Evolutionary conservation across 2,797 vertebrate genomes (phyloP).

Genomic region (Microctenopoma lineatum): DNA sequence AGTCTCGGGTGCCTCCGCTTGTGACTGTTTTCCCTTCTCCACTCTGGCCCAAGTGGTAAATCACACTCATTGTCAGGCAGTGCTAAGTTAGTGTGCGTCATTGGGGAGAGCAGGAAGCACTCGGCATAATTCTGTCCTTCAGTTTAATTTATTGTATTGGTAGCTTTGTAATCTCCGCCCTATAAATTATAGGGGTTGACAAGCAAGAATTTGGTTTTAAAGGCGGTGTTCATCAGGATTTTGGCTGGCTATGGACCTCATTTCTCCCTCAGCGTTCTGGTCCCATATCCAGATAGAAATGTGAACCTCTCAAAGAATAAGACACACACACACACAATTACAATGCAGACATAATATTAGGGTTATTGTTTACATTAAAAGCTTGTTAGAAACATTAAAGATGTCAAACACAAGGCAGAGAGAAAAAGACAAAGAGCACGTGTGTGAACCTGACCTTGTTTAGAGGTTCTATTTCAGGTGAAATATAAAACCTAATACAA

Average conservation of each 20-base stretch:
- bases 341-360: constrained; percentile 55
- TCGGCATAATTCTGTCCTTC: constrained; percentile 99
- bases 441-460: constrained; percentile 70
- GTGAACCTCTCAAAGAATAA: constrained; percentile 23
- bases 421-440: constrained; percentile 15
- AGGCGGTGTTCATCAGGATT: constrained; percentile 82
- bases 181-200: constrained; percentile 94
- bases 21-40: constrained; percentile 83
- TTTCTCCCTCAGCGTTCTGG: constrained; percentile 29
- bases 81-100: constrained; percentile 98
- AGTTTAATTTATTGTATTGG: constrained; percentile 97
- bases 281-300: constrained; percentile 56
- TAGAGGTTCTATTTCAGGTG: constrained; percentile 67
- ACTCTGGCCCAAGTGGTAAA: constrained; percentile 85
- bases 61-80: constrained; percentile 95
- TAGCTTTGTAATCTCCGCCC: constrained; percentile 96
- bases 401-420: constrained; percentile 19
- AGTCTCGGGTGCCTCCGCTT: constrained; percentile 77
- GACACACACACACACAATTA: constrained; percentile 35
- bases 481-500: constrained; percentile 72
- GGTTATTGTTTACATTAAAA: constrained; percentile 32
- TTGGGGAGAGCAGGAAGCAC: constrained; percentile 96
- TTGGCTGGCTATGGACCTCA: constrained; percentile 50
- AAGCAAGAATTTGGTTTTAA: constrained; percentile 95
- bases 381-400: constrained; percentile 60